Evolutionary conservation across 2,113 vertebrate species (phyloP).

Genomic region (Ancistrus triradiatus): DNA sequence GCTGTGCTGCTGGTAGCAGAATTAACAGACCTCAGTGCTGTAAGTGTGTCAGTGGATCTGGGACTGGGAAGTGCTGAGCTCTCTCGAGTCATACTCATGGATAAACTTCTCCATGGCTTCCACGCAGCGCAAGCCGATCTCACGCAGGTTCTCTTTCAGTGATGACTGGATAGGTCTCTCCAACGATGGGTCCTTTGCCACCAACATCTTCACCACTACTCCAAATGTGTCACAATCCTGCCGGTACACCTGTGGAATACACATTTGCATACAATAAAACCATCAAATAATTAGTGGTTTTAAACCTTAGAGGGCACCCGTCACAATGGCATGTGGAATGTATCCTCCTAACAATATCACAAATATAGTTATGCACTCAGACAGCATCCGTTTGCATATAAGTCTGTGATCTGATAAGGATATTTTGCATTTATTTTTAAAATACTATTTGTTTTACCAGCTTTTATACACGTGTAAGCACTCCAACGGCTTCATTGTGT

Average conservation of each 20-base stretch:
- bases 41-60: neutral
- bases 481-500: too few relatives aligned
- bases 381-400: too few relatives aligned
- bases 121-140: conserved; percentile 63
- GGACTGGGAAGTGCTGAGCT: conserved; percentile 19
- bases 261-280: conserved; percentile 1
- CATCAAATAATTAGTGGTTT: neutral
- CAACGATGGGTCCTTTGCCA: conserved; percentile 65
- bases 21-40: neutral
- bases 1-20: neutral
- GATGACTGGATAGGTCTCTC: conserved; percentile 60
- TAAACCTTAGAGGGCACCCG: too few relatives aligned
- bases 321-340: too few relatives aligned
- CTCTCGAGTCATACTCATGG: conserved; percentile 62
- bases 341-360: too few relatives aligned
- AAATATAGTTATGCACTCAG: too few relatives aligned
- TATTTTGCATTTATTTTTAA: too few relatives aligned
- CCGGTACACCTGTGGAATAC: conserved; percentile 61
- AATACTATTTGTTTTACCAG: too few relatives aligned
- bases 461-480: too few relatives aligned
- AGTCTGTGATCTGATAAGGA: too few relatives aligned
- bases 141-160: conserved; percentile 63
- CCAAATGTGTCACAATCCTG: conserved; percentile 68
- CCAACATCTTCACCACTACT: conserved; percentile 70
- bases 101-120: conserved; percentile 70